phyloP scores from a whole-genome alignment of 2,797 vertebrate genomes.

The Coluber constrictor region DNA sequence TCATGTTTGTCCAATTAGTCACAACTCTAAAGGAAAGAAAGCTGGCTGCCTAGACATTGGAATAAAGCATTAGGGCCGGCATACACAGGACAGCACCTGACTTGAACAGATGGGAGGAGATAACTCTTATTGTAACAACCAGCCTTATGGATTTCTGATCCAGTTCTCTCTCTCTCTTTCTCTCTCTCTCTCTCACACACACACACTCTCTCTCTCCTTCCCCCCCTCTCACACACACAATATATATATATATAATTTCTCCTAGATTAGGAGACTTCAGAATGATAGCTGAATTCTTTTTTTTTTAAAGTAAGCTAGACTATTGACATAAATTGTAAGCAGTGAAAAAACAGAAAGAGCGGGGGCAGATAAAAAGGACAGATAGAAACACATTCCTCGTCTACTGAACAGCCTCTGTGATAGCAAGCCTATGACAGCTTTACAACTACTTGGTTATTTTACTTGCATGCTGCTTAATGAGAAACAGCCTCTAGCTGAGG shows the following conservation, averaged over 20 bases:
- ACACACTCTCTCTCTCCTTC: background rate
- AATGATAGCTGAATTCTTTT: background rate
- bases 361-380: slow-evolving; percentile 38
- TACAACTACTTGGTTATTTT: slow-evolving; percentile 12
- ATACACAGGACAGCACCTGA: slow-evolving; percentile 43
- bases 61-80: slow-evolving; percentile 31
- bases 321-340: slow-evolving; percentile 41
- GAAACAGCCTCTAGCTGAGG: slow-evolving; percentile 45
- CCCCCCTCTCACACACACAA: background rate
- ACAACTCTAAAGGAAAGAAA: slow-evolving; percentile 59
- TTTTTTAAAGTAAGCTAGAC: slow-evolving; percentile 10
- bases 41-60: slow-evolving; percentile 53
- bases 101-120: background rate
- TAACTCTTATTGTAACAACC: slow-evolving; percentile 32
- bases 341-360: slow-evolving; percentile 25
- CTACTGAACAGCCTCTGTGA: slow-evolving; percentile 40
- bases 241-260: background rate
- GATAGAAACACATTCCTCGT: slow-evolving; percentile 42
- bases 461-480: slow-evolving; percentile 42
- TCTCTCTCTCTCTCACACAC: background rate
- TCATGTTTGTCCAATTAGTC: slow-evolving; percentile 76
- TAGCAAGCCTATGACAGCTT: slow-evolving; percentile 49
- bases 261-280: slow-evolving; percentile 12
- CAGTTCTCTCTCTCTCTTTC: background rate
- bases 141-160: slow-evolving; percentile 43